A percentile compares a stretch with the other conserved stretches of the same genome.
These are phyloP conservation scores for Colinus virginianus DNA, from an alignment of 2,113 vertebrate genomes.

Conservation along the genomic window DNA sequence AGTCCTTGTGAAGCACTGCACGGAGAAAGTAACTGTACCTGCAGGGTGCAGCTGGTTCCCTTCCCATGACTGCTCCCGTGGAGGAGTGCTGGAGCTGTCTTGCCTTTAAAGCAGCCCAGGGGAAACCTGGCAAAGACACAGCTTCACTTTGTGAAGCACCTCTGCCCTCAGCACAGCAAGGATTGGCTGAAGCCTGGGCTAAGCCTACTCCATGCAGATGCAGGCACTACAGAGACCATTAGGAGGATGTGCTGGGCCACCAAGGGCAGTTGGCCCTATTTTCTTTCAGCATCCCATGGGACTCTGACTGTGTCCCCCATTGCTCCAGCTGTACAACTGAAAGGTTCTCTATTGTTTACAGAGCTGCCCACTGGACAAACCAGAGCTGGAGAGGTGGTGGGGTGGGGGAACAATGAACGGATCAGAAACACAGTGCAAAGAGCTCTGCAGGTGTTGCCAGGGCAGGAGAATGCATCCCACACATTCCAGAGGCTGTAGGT, in stretches of 20 bases:
- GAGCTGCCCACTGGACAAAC: neutral
- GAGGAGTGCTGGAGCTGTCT: neutral
- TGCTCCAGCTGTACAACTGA: neutral
- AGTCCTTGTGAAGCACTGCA: neutral
- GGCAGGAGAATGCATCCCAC: neutral
- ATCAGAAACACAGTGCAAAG: neutral
- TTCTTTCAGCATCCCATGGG: neutral
- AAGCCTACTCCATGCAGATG: neutral
- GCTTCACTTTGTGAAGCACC: neutral
- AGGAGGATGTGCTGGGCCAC: neutral
- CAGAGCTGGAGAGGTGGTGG: neutral
- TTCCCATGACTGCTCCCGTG: neutral
- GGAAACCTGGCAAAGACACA: neutral
- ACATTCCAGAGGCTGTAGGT: neutral
- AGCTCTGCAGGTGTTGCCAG: neutral
- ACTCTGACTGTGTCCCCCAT: too few species aligned
- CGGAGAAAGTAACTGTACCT: neutral
- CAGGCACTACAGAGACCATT: neutral
- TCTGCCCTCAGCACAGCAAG: neutral
- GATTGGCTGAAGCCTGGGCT: neutral
- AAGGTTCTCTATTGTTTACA: neutral
- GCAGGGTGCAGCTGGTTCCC: neutral
- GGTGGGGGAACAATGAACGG: neutral
- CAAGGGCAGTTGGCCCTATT: neutral
- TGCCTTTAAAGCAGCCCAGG: neutral